Evolutionary conservation across 2,797 vertebrate genomes (phyloP).

Genomic region (Danio choprae): DNA sequence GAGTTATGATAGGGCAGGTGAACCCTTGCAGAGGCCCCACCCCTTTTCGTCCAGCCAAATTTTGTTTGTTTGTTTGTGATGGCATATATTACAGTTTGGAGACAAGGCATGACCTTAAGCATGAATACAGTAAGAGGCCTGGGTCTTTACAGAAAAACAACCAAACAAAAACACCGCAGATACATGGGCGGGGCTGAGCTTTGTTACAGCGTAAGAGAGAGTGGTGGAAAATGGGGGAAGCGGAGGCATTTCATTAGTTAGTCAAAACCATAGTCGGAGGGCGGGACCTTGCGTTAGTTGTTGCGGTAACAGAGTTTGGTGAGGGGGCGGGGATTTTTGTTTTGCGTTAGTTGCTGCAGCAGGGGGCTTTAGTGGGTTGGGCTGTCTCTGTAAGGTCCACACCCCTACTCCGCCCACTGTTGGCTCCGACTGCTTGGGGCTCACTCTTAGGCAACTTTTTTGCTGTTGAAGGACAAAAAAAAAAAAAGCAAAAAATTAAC

Average conservation of each 20-base stretch:
- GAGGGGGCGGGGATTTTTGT: slow-evolving; percentile 22
- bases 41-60: slow-evolving; percentile 48
- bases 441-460: slow-evolving; percentile 98
- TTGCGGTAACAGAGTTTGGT: slow-evolving; percentile 78
- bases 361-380: slow-evolving; percentile 90
- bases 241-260: slow-evolving; percentile 72
- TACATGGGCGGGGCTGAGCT: slow-evolving; percentile 59
- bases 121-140: slow-evolving; percentile 73
- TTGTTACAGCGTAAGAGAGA: slow-evolving; percentile 63
- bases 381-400: slow-evolving; percentile 94
- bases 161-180: slow-evolving; percentile 58
- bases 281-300: slow-evolving; percentile 81
- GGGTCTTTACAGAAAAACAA: slow-evolving; percentile 64
- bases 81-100: slow-evolving; percentile 73
- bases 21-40: slow-evolving; percentile 56
- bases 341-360: slow-evolving; percentile 92
- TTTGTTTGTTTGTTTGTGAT: slow-evolving; percentile 33
- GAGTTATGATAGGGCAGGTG: slow-evolving; percentile 76
- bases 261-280: slow-evolving; percentile 66
- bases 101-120: slow-evolving; percentile 73
- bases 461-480: slow-evolving; percentile 74
- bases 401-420: slow-evolving; percentile 86
- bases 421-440: slow-evolving; percentile 87
- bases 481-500: slow-evolving; percentile 33
- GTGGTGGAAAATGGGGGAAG: slow-evolving; percentile 65